Base-by-base conservation (phyloP, 2,888 invertebrate species). In the Elgonia sp. region DNA sequence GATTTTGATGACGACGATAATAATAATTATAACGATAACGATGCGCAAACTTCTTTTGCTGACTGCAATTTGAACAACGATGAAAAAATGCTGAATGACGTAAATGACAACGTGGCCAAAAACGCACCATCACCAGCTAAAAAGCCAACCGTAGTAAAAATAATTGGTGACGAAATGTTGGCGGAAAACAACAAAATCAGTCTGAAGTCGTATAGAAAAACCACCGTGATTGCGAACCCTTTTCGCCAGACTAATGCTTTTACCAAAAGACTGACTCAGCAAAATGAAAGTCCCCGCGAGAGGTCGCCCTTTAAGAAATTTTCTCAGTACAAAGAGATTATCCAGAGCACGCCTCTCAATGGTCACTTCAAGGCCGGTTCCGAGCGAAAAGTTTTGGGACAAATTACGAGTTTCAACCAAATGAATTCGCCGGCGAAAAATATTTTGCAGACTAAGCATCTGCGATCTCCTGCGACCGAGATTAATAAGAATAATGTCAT, bases 161-260 rank as follows among this genome's bases (percentile, higher is more conserved):
- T 46, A 9, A 20, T 53, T 29, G 37, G 63, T 16, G 16, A 65
- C 18, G 14, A 63, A 16, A 39, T 63, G 6, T 8, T 53, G 9
- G 6, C 63, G 0, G 77, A 55, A 10, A 55, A 39, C 14, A 55
- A 55, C 14, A 65, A 50, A 76, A 40, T 76, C 1, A 63, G 18
- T 53, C 14, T 76, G 0, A 9, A 9, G 1, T 0, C 18, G 20
- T 18, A 2, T 9, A 18, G 29, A 40, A 67, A 79, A 79, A 79
- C 55, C 5, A 14, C 3, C 39, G 6, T 67, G 5, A 79, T n/a
- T 21, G 55, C 21, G 0, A 79, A 79, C 10, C 77, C 77, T 20
- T 79, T 79, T 50, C 65, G 77, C 0, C 21, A 79, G 39, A 79
- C 77, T 2, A 65, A 39, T 29, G n/a, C 65, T 9, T 77, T 79